Percentiles rank a stretch among this genome's conserved stretches.
phyloP scores from a whole-genome alignment of 2,797 vertebrate species.

The Prionace glauca region DNA sequence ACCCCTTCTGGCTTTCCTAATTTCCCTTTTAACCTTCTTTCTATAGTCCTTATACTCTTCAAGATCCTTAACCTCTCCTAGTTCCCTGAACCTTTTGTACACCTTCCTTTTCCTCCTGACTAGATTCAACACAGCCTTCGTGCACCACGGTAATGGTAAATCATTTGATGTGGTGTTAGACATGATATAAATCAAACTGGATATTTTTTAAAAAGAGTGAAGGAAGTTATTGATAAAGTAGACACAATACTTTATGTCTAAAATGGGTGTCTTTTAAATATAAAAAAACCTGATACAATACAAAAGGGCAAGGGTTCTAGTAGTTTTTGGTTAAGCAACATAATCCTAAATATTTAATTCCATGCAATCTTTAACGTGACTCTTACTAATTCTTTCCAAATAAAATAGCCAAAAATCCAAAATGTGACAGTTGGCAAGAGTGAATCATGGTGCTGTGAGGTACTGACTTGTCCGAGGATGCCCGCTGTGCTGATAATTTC shows the following conservation, averaged over 20 bases:
- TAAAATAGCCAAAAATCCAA: not conserved
- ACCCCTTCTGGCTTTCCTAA: too few relatives aligned
- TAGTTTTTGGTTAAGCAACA: too few relatives aligned
- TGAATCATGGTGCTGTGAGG: conserved; percentile 3
- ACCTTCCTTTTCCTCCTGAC: too few relatives aligned
- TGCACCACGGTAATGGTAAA: too few relatives aligned
- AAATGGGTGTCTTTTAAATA: not conserved
- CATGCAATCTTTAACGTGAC: not conserved
- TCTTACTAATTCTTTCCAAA: not conserved
- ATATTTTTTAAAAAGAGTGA: not conserved
- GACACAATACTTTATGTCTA: not conserved
- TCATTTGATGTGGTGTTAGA: not conserved
- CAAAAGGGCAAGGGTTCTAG: not conserved
- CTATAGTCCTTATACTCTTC: too few relatives aligned
- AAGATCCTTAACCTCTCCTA: too few relatives aligned
- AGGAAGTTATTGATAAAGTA: not conserved
- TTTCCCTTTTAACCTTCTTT: too few relatives aligned
- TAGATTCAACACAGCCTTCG: too few relatives aligned
- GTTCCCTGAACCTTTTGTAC: too few relatives aligned
- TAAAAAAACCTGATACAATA: not conserved
- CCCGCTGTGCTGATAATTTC: not conserved
- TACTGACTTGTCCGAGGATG: not conserved
- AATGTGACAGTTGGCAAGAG: not conserved
- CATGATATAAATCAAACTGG: not conserved
- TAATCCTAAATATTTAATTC: not conserved